Base-by-base conservation (phyloP, 2,797 vertebrate species). In the Moxostoma hubbsi region DNA sequence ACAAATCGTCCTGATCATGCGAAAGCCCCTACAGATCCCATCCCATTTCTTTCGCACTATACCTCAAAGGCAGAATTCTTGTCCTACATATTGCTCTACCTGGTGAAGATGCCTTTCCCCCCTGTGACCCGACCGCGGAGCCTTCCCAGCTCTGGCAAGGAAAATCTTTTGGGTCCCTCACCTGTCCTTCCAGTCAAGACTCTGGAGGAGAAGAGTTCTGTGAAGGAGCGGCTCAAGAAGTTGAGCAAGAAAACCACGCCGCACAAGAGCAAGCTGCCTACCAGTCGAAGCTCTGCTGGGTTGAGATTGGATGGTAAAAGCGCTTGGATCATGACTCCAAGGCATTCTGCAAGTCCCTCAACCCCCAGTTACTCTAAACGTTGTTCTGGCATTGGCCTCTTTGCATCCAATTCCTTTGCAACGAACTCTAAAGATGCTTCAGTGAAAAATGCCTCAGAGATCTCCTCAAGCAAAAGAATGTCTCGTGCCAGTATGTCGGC, bases 61-160 rank as follows among this genome's bases (percentile, higher is more conserved):
- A 75, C 61, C 36, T 4, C 84, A 62, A 92, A 86, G 82, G 82
- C 87, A 4, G 84, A 90, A 24, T 77, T 93, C 7, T 11, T 93
- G 13, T 87, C 84, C 49, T 92, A 91, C 77, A 75, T 92, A 76
- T 71, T 92, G 51, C 83, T 91, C 79, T 91, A 88, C 12, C 59
- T 91, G 53, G 81, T 82, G 75, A 92, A 93, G 82, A 94, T 94
- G 92, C 92, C 94, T 0, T 94, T 94, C 79, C 88, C 88, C 24
- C 91, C 93, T 0, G 87, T 83, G 5, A 66, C 43, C 1, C 85
- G 70, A 18, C 81, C 58, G 63, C 63, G 4, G 85, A 54, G 65
- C 18, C 9, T 87, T 66, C 87, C 89, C 13, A 66, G 87, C 80
- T 86, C 83, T 0, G 78, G 62, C 70, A 86, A 87, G 74, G 82